Base-by-base conservation (phyloP, 64 coral and sea anemone genomes). In the Astreopora myriophthalma region DNA sequence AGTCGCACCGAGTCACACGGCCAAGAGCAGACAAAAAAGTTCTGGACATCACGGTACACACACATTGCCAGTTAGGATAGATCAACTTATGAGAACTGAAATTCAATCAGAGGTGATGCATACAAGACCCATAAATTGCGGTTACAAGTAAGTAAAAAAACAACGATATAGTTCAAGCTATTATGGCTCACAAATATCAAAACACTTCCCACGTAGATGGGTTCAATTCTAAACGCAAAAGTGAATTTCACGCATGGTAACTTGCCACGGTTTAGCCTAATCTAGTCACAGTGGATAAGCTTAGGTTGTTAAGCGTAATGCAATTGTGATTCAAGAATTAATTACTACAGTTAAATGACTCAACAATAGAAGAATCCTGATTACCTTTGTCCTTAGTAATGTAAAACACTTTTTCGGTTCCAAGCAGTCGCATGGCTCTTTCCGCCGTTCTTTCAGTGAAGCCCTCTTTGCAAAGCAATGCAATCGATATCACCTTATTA, bases 401-500 rank as follows among this genome's bases (percentile, higher is more conserved):
- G 52, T 39, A 64, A 64, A 83, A 38, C 58, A 64, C 32, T 20
- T 36, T 38, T 33, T n/a, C 28, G 79, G 79, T 83, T 83, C 79
- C 79, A 83, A 35, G 48, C 11, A 35, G 79, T 64, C 79, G 57
- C 52, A 83, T 37, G 6, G 19, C 55, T 38, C 30, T 83, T 64
- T 83, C 52, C 79, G 52, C 79, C 79, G 36, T 83, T 83, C 30
- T 64, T 63, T 63, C 28, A 83, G 2, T 33, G 13, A 83, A 83
- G 57, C 31, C 52, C 79, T 83, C 79, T 39, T 83, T 38, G 22
- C 31, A 83, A 63, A 61, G 22, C 52, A 63, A 83, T 63, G 79
- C 30, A 64, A 64, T 8, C 79, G 79, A 83, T 83, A 83, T 83
- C 79, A 83, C 79, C 20, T 63, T 36, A 65, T 83, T 83, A 64